Evolutionary conservation across 1,140 invertebrate genomes (phyloP).

Genomic region (Parapsyche elsis): DNA sequence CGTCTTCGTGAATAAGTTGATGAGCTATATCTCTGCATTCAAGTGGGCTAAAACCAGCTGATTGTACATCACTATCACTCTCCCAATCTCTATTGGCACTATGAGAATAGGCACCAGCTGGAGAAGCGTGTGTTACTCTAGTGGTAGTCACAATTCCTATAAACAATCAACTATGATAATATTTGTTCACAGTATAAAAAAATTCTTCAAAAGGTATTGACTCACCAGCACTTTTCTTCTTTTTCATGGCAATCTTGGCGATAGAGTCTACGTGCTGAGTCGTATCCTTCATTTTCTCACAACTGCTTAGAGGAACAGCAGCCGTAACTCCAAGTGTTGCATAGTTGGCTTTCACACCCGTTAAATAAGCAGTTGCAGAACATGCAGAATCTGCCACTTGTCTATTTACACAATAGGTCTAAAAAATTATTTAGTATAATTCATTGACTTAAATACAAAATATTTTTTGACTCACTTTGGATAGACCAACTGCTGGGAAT

Average conservation of each 20-base stretch:
- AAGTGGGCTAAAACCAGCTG: constrained; percentile 60
- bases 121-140: constrained; percentile 79
- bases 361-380: constrained; percentile 82
- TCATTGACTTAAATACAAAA: background rate
- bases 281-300: constrained; percentile 65
- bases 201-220: background rate
- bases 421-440: constrained; percentile 29
- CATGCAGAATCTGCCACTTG: constrained; percentile 84
- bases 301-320: constrained; percentile 69
- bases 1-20: constrained; percentile 74
- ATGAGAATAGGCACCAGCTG: constrained; percentile 82
- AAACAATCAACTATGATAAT: constrained; percentile 49
- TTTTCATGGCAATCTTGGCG: constrained; percentile 76
- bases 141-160: constrained; percentile 80
- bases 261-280: constrained; percentile 73
- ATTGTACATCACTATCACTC: constrained; percentile 72
- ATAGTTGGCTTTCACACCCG: constrained; percentile 83
- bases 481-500: constrained; percentile 79
- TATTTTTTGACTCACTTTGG: constrained; percentile 70
- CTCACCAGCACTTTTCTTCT: constrained; percentile 76
- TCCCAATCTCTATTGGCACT: constrained; percentile 83
- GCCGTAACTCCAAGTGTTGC: constrained; percentile 79
- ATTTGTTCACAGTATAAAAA: background rate
- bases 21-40: constrained; percentile 67
- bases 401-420: constrained; percentile 83